Base-by-base conservation (phyloP, 2,113 vertebrate genomes). In the Craseonycteris thonglongyai region DNA sequence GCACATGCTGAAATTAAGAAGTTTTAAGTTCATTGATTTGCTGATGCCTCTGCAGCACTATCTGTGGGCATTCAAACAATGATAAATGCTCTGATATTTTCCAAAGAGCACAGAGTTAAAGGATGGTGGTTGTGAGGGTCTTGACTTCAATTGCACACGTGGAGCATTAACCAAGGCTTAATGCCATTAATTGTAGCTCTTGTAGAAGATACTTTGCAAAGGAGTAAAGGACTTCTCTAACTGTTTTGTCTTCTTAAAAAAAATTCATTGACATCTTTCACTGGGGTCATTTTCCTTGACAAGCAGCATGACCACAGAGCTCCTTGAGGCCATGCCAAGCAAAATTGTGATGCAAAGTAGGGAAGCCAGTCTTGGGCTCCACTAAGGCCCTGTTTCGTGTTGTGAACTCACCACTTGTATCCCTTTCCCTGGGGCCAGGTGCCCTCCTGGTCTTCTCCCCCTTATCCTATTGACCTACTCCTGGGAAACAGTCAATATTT, bases 21-120 rank as follows among this genome's bases (percentile, higher is more conserved):
- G 35, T 90, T 56, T 72, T 65, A 66, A 45, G 28, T 45, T 13
- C n/a, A 65, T 26, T 66, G 66, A 84, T 84, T 90, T 84, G 24
- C 69, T 72, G 47, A 58, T 47, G 54, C 19, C 45, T 85, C 58
- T 58, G 47, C 35, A 66, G 38, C n/a, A 75, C 54, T 2, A 0
- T 59, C 40, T 74, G 2, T 33, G 63, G 26, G 21, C 56, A 71
- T 91, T 92, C 68, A 96, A 82, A 91, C 40, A 78, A 51, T 61
- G 22, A 42, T 30, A 72, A 90, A 78, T 61, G 22, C 19, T 56
- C 21, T 22, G 66, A 49, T 92, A 47, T 76, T 91, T 85, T 87
- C 75, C 79, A 21, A 69, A 75, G 68, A 86, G 51, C 22, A 40
- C 21, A 78, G 45, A 79, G 47, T 74, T 84, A 72, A 90, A 90